Evolutionary conservation across 1,140 invertebrate genomes (phyloP).

Genomic region (Trachymyrmex septentrionalis): DNA sequence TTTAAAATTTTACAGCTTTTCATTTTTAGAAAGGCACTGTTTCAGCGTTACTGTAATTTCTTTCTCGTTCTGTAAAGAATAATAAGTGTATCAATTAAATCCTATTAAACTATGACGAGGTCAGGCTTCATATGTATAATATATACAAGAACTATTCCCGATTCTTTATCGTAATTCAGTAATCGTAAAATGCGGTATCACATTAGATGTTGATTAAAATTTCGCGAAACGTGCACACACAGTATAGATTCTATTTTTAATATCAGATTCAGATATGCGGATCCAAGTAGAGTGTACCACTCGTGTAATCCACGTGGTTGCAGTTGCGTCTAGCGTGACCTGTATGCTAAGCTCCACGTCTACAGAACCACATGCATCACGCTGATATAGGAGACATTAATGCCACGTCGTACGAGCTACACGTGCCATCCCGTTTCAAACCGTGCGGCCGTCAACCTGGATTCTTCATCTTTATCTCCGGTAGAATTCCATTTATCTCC

Average conservation of each 20-base stretch:
- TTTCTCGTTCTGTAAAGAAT: too few species aligned
- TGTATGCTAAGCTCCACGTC: slow-evolving; percentile 61
- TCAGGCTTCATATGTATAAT: neutral
- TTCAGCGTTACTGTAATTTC: too few species aligned
- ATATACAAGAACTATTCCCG: neutral
- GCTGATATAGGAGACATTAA: slow-evolving; percentile 69
- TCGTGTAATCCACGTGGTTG: slow-evolving; percentile 60
- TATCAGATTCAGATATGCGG: neutral
- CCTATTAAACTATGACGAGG: neutral
- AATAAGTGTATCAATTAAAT: neutral
- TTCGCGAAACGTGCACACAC: neutral
- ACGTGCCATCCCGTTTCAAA: slow-evolving; percentile 60
- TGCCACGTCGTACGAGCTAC: slow-evolving; percentile 62
- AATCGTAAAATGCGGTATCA: neutral
- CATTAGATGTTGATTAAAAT: neutral
- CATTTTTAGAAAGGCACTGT: too few species aligned
- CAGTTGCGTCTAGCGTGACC: slow-evolving; percentile 61
- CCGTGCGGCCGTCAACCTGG: slow-evolving; percentile 50
- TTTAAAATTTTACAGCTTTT: too few species aligned
- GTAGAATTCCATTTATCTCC: slow-evolving; percentile 53
- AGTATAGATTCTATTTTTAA: slow-evolving; percentile 18
- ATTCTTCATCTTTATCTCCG: slow-evolving; percentile 61
- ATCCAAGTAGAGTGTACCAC: slow-evolving; percentile 29
- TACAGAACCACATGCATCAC: slow-evolving; percentile 59
- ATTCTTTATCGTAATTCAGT: neutral